Conservation (phyloP, 2,113 vertebrate species). For the Anser cygnoides region DNA sequence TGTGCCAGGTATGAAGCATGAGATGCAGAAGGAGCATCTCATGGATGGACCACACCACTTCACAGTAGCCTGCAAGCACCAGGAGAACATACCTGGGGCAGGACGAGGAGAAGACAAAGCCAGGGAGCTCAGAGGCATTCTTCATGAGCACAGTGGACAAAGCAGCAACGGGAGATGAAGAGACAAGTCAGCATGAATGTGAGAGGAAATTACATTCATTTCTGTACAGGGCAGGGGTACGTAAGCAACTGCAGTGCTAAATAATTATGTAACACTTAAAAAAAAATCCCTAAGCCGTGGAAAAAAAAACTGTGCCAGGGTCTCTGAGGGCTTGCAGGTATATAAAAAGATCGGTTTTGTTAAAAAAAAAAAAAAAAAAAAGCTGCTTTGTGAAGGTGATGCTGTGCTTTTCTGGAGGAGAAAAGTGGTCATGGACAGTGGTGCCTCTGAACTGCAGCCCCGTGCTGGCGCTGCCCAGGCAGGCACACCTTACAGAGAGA, state of each 20-base stretch:
- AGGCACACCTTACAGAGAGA: not conserved
- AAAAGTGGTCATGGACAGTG: accelerated
- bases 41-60: not conserved
- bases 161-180: not conserved
- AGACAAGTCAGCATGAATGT: not conserved
- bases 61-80: not conserved
- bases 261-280: not conserved
- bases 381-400: not conserved
- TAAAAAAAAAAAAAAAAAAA: not conserved
- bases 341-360: not conserved
- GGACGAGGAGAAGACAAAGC: not conserved
- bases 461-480: not conserved
- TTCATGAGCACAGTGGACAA: not conserved
- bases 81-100: not conserved
- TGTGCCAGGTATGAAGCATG: not conserved
- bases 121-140: not conserved
- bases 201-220: slow-evolving; percentile 23
- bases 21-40: not conserved
- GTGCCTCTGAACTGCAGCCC: accelerated
- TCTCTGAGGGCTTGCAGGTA: not conserved
- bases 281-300: not conserved
- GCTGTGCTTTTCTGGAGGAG: not conserved
- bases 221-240: not conserved
- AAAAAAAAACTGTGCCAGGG: not conserved
- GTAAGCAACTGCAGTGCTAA: not conserved